A percentile compares a stretch with the other conserved stretches of the same genome.
Conservation (phyloP, 2,888 invertebrate species). For the Eupithecia abbreviata region DNA sequence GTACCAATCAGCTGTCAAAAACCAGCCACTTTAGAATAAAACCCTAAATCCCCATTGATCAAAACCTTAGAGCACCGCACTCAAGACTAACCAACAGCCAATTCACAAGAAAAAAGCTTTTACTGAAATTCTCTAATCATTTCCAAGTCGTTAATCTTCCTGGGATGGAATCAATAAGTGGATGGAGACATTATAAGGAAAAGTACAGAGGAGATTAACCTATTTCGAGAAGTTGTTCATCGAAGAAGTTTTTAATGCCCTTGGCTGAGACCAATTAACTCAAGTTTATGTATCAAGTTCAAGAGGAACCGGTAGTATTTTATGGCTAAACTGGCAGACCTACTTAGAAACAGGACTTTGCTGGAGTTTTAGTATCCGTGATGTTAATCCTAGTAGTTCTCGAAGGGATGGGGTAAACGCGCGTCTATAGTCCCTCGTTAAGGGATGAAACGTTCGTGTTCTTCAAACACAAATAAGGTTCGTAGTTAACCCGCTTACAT, state of each 20-base stretch:
- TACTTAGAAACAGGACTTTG: neutral
- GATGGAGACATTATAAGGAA: slow-evolving; percentile 21
- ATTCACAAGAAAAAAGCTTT: slow-evolving; percentile 16
- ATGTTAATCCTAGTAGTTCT: neutral
- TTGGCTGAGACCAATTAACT: slow-evolving; percentile 35
- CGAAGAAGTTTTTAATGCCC: slow-evolving; percentile 38
- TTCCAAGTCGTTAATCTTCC: slow-evolving; percentile 21
- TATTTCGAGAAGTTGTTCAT: slow-evolving; percentile 26
- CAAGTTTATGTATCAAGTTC: slow-evolving; percentile 35
- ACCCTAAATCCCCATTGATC: neutral
- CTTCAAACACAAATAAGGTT: too few species aligned
- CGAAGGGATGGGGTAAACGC: too few species aligned
- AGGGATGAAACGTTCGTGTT: too few species aligned
- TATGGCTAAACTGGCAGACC: neutral
- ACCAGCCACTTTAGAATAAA: neutral
- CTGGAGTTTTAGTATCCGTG: neutral
- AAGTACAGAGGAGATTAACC: slow-evolving; percentile 17
- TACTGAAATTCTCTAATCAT: slow-evolving; percentile 26
- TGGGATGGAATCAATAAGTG: slow-evolving; percentile 25
- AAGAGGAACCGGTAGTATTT: slow-evolving; percentile 1
- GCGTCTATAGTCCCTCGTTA: too few species aligned
- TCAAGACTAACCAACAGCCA: slow-evolving; percentile 5
- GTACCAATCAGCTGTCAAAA: too few species aligned
- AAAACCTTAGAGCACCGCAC: neutral
- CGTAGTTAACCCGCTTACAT: too few species aligned